Base-by-base conservation (phyloP, 2,888 invertebrate genomes). In the Drosophila fungiperda region DNA sequence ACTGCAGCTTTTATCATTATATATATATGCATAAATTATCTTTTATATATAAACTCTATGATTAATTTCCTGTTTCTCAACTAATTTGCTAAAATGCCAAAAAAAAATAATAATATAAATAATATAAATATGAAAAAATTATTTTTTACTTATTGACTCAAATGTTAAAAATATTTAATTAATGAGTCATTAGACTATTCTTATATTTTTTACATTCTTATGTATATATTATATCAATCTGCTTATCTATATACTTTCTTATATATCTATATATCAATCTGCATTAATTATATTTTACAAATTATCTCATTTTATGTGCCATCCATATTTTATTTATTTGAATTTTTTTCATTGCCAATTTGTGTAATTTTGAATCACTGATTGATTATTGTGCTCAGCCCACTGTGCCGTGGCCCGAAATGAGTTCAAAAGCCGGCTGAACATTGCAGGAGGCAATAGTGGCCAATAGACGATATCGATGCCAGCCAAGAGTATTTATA, bases 391-490 rank as follows among this genome's bases (percentile, higher is more conserved):
- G 15, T 11, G 20, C 0, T n/a, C 17, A 9, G 17, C 20, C 78
- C 88, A 85, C 88, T 77, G 83, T 87, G 63, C 73, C 17, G 15
- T 64, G 67, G 35, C 65, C 58, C 58, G 61, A 68, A 84, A 83
- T 88, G 86, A 86, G 86, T 87, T 83, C 82, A 82, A 76, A 84
- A 81, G 68, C 48, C 75, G 74, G 64, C 62, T 58, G 40, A 67
- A 29, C 52, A 62, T 26, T 55, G 64, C 75, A 68, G 49, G 55
- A 1, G 33, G 33, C 17, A 36, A 7, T 3, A 38, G 59, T 20
- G 64, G 74, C 57, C 69, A 79, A 61, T 57, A 66, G 76, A 71
- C 76, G 76, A 64, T 78, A 80, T 78, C 80, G 80, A 78, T 68
- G 71, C 55, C 68, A 54, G 73, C 68, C 68, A 66, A 38, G 32